Base-by-base conservation (phyloP, 2,888 invertebrate species). In the Lottia gigantea region DNA sequence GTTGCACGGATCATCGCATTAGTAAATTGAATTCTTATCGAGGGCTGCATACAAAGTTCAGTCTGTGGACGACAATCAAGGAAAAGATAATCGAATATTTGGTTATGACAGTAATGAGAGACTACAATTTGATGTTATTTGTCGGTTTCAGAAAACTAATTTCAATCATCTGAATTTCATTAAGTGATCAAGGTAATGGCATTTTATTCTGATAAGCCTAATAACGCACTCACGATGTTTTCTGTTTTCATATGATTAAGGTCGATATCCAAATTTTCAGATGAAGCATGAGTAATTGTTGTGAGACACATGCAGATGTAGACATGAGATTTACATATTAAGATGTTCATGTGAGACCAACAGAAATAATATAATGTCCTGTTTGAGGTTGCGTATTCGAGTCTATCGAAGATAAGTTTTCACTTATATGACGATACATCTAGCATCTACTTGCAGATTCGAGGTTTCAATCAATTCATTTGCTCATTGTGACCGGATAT, bases 151-250 rank as follows among this genome's bases (percentile, higher is more conserved):
- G 55, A 55, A 23, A 55, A 55, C 55, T 55, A 55, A 55, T 55
- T 55, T 23, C 55, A 55, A 55, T 55, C 55, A 55, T 19, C 40
- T 12, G 23, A 55, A 55, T 55, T 55, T 55, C 19, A 55, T 55
- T 12, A 55, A 55, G 19, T 19, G 55, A 23, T 55, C 55, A 55
- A 19, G 19, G 55, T 23, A 55, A 55, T 55, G 23, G 19, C 11
- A 55, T 55, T 23, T 55, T 55, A 55, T 23, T 23, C 23, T 23
- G 55, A 55, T 55, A 55, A 55, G 55, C 55, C 55, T 55, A 19
- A 55, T 55, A 23, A 23, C 19, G 19, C 11, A 55, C 11, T 55
- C 19, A 12, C 15, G 55, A 11, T 55, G 23, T 55, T 55, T 55
- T 55, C 55, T 23, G 6, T 40, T n/a, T 19, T 12, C 19, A 12